Percentiles rank a stretch among this genome's conserved stretches.
Conservation (phyloP, 2,113 vertebrate species). For the Macrotus californicus region DNA sequence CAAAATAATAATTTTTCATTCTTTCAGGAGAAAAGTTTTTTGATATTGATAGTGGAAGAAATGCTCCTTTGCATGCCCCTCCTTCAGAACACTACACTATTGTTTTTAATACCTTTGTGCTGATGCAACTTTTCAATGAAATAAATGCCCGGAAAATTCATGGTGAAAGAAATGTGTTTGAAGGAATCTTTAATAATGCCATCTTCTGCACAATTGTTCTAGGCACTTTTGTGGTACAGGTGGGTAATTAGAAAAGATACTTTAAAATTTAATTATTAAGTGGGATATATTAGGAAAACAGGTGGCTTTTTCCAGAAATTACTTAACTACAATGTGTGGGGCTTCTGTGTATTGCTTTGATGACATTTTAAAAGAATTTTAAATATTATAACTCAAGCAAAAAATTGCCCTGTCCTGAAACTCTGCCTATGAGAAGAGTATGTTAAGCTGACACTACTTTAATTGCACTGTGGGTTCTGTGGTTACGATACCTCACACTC, state of each 20-base stretch:
- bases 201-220: slow-evolving; percentile 99
- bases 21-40: slow-evolving; percentile 92
- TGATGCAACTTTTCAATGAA: slow-evolving; percentile 99
- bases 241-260: slow-evolving; percentile 70
- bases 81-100: slow-evolving; percentile 99
- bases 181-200: slow-evolving; percentile 97
- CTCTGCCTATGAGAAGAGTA: background rate
- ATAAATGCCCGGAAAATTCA: slow-evolving; percentile 99
- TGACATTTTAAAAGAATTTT: background rate
- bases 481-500: background rate
- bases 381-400: background rate
- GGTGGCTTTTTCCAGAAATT: background rate
- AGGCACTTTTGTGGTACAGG: slow-evolving; percentile 97
- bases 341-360: background rate
- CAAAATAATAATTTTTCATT: slow-evolving; percentile 58
- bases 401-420: background rate
- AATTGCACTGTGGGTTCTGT: background rate
- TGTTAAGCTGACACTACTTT: background rate
- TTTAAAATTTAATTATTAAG: background rate
- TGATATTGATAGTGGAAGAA: slow-evolving; percentile 95
- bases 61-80: slow-evolving; percentile 92
- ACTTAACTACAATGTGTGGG: background rate
- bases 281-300: background rate
- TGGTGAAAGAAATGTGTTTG: slow-evolving; percentile 97
- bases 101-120: slow-evolving; percentile 97